Conservation (phyloP, 2,113 vertebrate genomes). For the Raja brachyura region DNA sequence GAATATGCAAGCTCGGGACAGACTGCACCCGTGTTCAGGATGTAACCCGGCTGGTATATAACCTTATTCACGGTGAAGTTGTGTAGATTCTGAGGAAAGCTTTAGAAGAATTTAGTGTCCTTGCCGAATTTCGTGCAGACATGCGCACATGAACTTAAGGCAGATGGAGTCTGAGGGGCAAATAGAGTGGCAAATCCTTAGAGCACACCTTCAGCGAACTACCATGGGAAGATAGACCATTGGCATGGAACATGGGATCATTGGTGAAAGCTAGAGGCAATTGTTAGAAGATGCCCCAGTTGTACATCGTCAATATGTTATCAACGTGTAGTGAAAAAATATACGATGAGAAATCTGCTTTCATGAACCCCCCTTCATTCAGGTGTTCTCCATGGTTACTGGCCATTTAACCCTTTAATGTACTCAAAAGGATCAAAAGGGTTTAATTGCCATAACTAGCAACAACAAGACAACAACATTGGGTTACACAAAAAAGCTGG, state of each 20-base stretch:
- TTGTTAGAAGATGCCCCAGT: not conserved
- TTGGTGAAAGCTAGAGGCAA: not conserved
- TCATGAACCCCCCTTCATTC: not conserved
- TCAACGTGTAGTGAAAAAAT: conserved; percentile 13
- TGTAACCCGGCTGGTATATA: too few relatives aligned
- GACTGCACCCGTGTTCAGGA: too few relatives aligned
- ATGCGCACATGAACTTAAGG: not conserved
- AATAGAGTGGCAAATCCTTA: not conserved
- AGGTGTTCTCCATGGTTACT: not conserved
- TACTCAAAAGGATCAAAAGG: too few relatives aligned
- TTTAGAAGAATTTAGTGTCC: not conserved
- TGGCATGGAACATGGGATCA: not conserved
- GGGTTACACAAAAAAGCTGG: too few relatives aligned
- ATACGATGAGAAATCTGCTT: conserved; percentile 20
- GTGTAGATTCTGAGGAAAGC: too few relatives aligned
- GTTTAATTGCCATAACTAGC: too few relatives aligned
- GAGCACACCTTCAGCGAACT: not conserved
- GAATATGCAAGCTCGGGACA: too few relatives aligned
- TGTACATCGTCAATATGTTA: conserved; percentile 15
- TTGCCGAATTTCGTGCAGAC: not conserved
- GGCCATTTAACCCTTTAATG: not conserved
- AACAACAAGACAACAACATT: too few relatives aligned
- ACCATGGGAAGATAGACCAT: not conserved
- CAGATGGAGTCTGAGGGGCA: not conserved
- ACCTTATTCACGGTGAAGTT: not conserved